Base-by-base conservation (phyloP, 1,140 invertebrate species). In the Zophobas morio region DNA sequence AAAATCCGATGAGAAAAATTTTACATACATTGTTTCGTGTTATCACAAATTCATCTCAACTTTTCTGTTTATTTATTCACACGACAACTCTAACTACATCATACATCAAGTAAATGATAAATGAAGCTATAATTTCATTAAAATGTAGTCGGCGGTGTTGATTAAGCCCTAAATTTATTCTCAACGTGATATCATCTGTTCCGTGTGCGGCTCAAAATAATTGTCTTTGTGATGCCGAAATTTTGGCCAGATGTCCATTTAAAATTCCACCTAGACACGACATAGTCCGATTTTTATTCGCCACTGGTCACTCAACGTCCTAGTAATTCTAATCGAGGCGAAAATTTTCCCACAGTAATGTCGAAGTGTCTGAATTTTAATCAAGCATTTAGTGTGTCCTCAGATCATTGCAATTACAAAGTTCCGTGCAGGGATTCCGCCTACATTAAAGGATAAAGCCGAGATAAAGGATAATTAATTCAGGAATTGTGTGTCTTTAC, bases 41-140 rank as follows among this genome's bases (percentile, higher is more conserved):
- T 20, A 20, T 20, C 20, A 20, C 20, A 20, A 20, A 20, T 20
- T 20, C 20, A 20, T 20, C 20, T 20, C 20, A 20, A 20, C 20
- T 20, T 20, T 20, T 54, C 53, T 54, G 35, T 34, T 54, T 54
- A 33, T 34, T 54, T 20, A 54, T 54, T 54, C 53, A 54, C 35
- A 32, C 32, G 53, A 54, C 53, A 54, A 54, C 53, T 54, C 35
- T 54, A 54, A 54, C 53, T 32, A 1, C 8, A 54, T 54, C 33
- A 54, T 54, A 66, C 60, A 66, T 66, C 60, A 47, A 66, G 33
- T 46, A 66, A 66, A 66, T 42, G 60, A 66, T 40, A 39, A 66
- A 66, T 66, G 37, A 40, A 66, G 36, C 6, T 46, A 8, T 37
- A 40, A 66, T 42, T 33, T 42, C 32, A 66, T 66, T 66, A 66